Evolutionary conservation across 2,113 vertebrate species (phyloP), one percentile per base, ranked within the genome.

Genomic region (Gallinago undulata): DNA sequence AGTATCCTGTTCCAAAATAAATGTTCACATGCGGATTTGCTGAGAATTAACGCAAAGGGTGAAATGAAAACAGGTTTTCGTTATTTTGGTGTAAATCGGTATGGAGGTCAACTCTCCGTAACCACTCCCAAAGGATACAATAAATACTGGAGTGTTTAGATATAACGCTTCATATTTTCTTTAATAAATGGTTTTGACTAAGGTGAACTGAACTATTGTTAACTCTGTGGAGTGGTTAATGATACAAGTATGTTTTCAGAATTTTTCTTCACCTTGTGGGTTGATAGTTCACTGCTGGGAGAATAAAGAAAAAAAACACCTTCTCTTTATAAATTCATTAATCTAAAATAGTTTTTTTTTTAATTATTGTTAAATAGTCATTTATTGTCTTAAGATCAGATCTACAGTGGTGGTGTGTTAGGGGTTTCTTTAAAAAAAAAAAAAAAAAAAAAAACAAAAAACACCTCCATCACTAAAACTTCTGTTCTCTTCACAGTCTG

Each of bases 101-200:
- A 48, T 60, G 57, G 73, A 89, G 70, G 62, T 95, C 82, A 86
- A n/a, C 27, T 93, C 48, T 87, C 56, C 2, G 2, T 45, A 94
- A 94, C 79, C 66, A 59, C 23, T 96, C 87, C 76, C 91, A 55
- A 81, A 91, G 90, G 87, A 95, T 77, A 83, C 79, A 83, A 76
- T 87, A 90, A 91, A 91, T 87, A 69, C 8, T 45, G 56, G 51
- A 82, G 9, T 84, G n/a, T 53, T 91, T 95, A 91, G 94, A 73
- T 76, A 41, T 48, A 75, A 93, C 31, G n/a, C 70, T 84, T 91
- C 14, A 2, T 79, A 45, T 93, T 95, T 91, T 95, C 78, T 95
- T 93, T 84, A 95, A 72, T 91, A 82, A 82, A 92, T 53, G 56
- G 27, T 35, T 93, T 87, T 89, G 53, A 84, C 57, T 92, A 67